Conservation (phyloP, 92 coral and sea anemone genomes). For the Muricea muricata region DNA sequence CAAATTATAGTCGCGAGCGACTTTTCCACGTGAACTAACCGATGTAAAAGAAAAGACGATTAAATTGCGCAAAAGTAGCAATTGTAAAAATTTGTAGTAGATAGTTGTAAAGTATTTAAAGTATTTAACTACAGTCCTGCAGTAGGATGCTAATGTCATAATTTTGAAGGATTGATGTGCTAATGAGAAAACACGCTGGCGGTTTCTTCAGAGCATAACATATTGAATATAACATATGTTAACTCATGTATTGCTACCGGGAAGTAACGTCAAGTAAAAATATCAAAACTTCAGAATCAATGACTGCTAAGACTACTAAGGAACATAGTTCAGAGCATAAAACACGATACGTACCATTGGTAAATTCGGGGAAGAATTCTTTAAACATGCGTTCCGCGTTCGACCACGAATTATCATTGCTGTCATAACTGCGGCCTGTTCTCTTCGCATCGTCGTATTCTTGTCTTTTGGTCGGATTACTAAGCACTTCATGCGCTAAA, state of each 20-base stretch:
- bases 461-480: neutral
- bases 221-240: neutral
- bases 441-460: constrained; percentile 15
- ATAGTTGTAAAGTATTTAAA: neutral
- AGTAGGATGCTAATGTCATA: neutral
- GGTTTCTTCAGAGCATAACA: neutral
- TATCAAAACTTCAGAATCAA: neutral
- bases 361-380: neutral
- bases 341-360: neutral
- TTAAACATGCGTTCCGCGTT: constrained; percentile 3
- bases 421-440: neutral
- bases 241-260: neutral
- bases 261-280: neutral
- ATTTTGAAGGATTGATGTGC: neutral
- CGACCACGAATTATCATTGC: constrained; percentile 1
- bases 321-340: neutral
- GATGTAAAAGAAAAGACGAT: neutral
- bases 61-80: neutral
- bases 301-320: neutral
- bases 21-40: neutral
- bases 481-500: constrained; percentile 25
- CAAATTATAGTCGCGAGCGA: neutral
- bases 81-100: neutral
- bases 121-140: neutral
- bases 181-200: neutral